Base-by-base conservation (phyloP, 1,140 invertebrate genomes). In the Batillaria attramentaria region DNA sequence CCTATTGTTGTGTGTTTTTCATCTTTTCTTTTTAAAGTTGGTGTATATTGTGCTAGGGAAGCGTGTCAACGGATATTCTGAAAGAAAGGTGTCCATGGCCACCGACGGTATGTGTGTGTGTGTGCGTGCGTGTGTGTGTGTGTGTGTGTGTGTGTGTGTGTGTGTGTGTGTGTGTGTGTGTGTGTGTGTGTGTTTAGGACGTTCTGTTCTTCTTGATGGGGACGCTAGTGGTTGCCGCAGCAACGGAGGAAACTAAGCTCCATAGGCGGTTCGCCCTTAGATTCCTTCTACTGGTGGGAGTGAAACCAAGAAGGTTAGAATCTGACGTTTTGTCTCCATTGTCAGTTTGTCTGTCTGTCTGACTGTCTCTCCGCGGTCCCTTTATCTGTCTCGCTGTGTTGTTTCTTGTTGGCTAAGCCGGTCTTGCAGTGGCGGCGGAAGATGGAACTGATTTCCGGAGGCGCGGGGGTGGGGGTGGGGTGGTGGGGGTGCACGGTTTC, bases 141-240 rank as follows among this genome's bases (percentile, higher is more conserved):
- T 41, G 66, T 69, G 66, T 39, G 24, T 69, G 35, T 20, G n/a
- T 65, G 62, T 65, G 62, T 33, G 31, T 65, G 62, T 20, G 20
- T 65, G 62, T 31, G 24, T 24, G 24, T 31, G 31, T 60, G 57
- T 31, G 5, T n/a, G 57, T 24, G 24, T 6, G 57, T 60, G 57
- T 60, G 57, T 5, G 31, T 60, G 57, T 60, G 57, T 60, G 6
- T n/a, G 57, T n/a, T n/a, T n/a, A n/a, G n/a, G n/a, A n/a, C n/a
- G n/a, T n/a, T n/a, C n/a, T n/a, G n/a, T n/a, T n/a, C n/a, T n/a
- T n/a, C n/a, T n/a, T n/a, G n/a, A n/a, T n/a, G n/a, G n/a, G n/a
- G n/a, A n/a, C n/a, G n/a, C n/a, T n/a, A n/a, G n/a, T n/a, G n/a
- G n/a, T n/a, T n/a, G n/a, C n/a, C n/a, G n/a, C n/a, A n/a, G n/a